phyloP scores from a whole-genome alignment of 2,797 vertebrate genomes.

The Mus spretus region DNA sequence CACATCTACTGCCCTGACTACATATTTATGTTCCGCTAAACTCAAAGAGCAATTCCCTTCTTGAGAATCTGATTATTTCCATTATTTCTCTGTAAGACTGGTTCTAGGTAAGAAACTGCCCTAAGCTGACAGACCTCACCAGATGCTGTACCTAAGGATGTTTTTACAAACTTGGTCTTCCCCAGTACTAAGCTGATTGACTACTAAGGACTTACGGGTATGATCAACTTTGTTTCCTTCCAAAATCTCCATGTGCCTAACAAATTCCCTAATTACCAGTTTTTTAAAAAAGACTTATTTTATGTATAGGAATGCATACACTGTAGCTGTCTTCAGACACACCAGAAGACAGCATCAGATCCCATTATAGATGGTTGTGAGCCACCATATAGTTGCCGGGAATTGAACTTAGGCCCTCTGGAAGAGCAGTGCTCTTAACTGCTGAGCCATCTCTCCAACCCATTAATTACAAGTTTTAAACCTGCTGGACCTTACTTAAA shows the following conservation, averaged over 20 bases:
- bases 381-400: background rate
- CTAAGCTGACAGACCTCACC: background rate
- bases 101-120: background rate
- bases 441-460: background rate
- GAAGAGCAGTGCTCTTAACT: background rate
- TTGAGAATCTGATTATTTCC: conserved; percentile 1
- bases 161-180: background rate
- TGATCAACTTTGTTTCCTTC: conserved; percentile 39
- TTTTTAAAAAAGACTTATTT: background rate
- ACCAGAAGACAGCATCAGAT: background rate
- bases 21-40: background rate
- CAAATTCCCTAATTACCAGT: conserved; percentile 12
- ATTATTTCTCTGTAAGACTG: background rate
- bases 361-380: background rate
- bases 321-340: background rate
- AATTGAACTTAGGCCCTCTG: no score
- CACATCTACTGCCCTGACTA: background rate
- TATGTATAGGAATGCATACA: background rate
- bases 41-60: conserved; percentile 19
- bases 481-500: conserved; percentile 36
- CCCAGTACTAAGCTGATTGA: background rate
- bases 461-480: conserved; percentile 29
- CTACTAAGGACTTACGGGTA: background rate
- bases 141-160: conserved; percentile 14
- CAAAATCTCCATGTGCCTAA: conserved; percentile 7